A percentile compares a stretch with the other conserved stretches of the same genome.
These are phyloP conservation scores for Galeopsomyia nigrocyanea DNA, from an alignment of 2,888 invertebrate species.

Conservation along the genomic window DNA sequence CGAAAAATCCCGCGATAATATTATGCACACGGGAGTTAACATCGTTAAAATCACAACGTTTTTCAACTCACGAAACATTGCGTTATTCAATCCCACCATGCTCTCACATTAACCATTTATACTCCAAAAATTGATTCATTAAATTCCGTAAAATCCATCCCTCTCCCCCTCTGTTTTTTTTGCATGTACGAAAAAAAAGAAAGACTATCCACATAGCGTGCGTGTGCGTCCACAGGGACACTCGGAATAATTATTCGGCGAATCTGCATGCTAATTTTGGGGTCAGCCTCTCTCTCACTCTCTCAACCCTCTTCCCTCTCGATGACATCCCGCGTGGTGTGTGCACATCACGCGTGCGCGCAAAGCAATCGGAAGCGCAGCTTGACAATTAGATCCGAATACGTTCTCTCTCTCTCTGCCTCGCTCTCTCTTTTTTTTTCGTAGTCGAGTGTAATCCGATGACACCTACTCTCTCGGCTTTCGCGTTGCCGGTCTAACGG, in stretches of 20 bases:
- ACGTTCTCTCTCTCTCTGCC: neutral
- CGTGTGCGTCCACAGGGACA: conserved; percentile 47
- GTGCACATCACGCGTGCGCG: conserved; percentile 39
- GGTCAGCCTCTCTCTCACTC: conserved; percentile 56
- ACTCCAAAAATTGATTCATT: no score
- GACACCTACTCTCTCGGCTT: neutral
- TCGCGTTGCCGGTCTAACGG: no score
- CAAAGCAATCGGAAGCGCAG: conserved; percentile 52
- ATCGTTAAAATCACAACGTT: no score
- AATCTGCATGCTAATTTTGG: conserved; percentile 67
- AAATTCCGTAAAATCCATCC: neutral
- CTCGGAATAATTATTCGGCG: conserved; percentile 65
- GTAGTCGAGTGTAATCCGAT: conserved; percentile 20
- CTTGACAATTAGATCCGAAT: conserved; percentile 20
- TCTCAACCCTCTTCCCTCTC: neutral
- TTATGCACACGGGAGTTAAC: no score
- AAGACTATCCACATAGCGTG: neutral
- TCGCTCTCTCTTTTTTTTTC: conserved; percentile 1
- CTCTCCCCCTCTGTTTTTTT: neutral
- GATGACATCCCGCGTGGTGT: neutral
- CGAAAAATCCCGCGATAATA: no score
- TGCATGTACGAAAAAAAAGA: neutral
- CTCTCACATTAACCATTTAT: no score
- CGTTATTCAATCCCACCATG: no score
- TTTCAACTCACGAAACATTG: no score